Base-by-base conservation (phyloP, 35 echinoderm and acorn worm genomes). In the Heliocidaris erythrogramma region DNA sequence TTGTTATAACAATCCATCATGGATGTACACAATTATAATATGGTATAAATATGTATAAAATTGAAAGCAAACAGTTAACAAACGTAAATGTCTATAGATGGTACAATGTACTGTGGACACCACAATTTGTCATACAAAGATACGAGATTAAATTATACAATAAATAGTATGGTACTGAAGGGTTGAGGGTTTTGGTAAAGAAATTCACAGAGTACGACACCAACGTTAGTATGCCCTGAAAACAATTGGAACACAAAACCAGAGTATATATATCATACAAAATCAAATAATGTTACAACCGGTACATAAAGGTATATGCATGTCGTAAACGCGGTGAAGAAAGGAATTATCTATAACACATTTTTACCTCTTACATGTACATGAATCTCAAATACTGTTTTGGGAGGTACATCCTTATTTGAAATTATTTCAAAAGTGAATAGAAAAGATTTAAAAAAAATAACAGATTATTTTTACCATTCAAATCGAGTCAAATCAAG, bases 11-110 rank as follows among this genome's bases (percentile, higher is more conserved):
- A 89, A 89, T 89, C 87, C 87, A 89, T 32, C 87, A 89, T 27
- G 65, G 65, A 89, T 47, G 29, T 14, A 24, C 31, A 32, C 18
- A 86, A 30, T 32, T 11, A 89, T 89, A 47, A 89, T 89, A 89
- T 89, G 12, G 47, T 89, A 89, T 89, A 89, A 89, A 89, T 89
- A 89, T 89, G 87, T 89, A 89, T 89, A 89, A 89, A 89, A 89
- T 16, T 89, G 87, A 89, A 89, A 89, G 87, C 31, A 89, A 89
- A 89, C 31, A 16, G 17, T 89, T 32, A 31, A 48, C 31, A 89
- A 89, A 89, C 87, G 24, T 48, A 89, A 89, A 89, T 89, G 87
- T 32, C 31, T 14, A 32, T 89, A 47, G 87, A 47, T 47, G 87
- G 47, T 89, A 89, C 87, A 89, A 89, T 89, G 47, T 47, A 47